Evolutionary conservation across 2,888 invertebrate genomes (phyloP).

Genomic region (Idaea straminata): DNA sequence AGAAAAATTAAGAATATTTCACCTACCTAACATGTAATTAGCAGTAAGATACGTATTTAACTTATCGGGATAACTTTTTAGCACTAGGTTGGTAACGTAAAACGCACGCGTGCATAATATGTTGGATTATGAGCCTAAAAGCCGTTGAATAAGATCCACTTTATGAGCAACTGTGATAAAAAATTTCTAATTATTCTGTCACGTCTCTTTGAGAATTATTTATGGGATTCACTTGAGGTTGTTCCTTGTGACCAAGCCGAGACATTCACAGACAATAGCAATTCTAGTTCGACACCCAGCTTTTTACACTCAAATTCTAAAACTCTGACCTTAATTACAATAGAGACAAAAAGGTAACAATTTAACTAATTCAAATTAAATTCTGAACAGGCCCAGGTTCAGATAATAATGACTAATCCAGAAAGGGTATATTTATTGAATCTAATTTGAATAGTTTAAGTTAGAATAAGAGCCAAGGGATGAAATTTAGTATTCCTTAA

Average conservation of each 20-base stretch:
- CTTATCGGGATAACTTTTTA: too few relatives aligned
- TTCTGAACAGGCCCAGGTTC: constrained; percentile 9
- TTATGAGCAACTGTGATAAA: too few relatives aligned
- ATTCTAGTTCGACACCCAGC: neutral
- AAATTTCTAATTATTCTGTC: neutral
- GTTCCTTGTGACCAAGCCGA: neutral
- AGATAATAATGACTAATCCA: neutral
- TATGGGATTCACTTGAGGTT: neutral
- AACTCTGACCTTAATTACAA: constrained; percentile 25
- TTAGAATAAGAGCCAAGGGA: neutral
- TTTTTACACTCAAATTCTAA: neutral
- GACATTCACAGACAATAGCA: neutral
- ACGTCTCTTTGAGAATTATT: neutral
- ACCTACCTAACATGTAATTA: too few relatives aligned
- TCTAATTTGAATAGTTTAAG: neutral
- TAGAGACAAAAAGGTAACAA: constrained; percentile 16
- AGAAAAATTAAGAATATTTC: too few relatives aligned
- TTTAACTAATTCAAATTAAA: constrained; percentile 17
- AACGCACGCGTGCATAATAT: too few relatives aligned
- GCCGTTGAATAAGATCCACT: too few relatives aligned
- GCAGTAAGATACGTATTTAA: too few relatives aligned
- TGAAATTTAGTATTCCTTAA: neutral
- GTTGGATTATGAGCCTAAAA: too few relatives aligned
- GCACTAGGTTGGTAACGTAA: too few relatives aligned
- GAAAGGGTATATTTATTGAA: neutral